These are phyloP conservation scores for Artibeus lituratus DNA, from an alignment of 2,797 vertebrate species.

Conservation along the genomic window DNA sequence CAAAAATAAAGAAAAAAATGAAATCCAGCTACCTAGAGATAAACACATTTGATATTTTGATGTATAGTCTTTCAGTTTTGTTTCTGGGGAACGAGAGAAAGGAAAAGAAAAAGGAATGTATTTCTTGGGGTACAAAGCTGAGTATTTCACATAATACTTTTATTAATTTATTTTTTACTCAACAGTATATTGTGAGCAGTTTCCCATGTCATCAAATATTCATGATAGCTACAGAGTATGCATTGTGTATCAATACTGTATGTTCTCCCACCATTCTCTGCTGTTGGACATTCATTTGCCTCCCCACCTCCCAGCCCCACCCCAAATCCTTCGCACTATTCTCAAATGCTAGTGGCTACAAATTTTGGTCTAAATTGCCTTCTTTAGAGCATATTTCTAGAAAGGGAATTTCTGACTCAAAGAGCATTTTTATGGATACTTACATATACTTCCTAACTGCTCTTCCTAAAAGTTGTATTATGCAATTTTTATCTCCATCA, in stretches of 20 bases:
- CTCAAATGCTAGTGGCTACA: background rate
- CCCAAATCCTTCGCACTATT: background rate
- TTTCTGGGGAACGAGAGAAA: constrained; percentile 12
- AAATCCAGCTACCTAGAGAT: background rate
- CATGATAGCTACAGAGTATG: background rate
- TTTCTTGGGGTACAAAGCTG: background rate
- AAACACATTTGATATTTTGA: background rate
- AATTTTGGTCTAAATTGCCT: background rate
- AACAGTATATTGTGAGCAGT: background rate
- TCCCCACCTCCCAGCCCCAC: background rate
- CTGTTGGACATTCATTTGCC: background rate
- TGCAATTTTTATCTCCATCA: background rate
- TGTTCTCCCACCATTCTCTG: constrained; percentile 14
- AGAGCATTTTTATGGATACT: background rate
- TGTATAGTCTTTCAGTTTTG: background rate
- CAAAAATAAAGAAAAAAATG: background rate
- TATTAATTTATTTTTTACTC: background rate
- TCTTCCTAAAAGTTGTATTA: background rate
- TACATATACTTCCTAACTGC: background rate
- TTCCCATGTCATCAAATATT: background rate
- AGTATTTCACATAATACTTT: background rate
- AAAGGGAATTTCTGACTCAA: background rate
- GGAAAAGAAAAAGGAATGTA: background rate
- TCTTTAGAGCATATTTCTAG: constrained; percentile 24
- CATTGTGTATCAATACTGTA: background rate